A percentile compares a stretch with the other conserved stretches of the same genome.
Evolutionary conservation across 2,888 invertebrate genomes (phyloP).

Genomic region (Sialis lutaria): DNA sequence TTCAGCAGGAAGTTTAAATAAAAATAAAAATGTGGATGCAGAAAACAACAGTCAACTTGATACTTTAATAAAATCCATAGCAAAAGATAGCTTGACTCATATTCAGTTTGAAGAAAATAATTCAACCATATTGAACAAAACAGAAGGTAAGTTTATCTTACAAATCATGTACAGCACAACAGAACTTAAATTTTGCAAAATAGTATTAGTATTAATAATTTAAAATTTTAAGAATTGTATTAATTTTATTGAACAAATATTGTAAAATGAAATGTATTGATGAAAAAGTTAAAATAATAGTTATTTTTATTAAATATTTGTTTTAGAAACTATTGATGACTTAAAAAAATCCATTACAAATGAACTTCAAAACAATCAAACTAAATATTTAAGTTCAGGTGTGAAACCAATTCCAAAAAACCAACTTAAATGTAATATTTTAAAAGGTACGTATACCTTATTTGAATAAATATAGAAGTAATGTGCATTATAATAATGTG

Average conservation of each 20-base stretch:
- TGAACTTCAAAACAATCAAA: slow-evolving; percentile 53
- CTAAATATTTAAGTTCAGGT: slow-evolving; percentile 43
- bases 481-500: slow-evolving; percentile 8
- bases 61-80: slow-evolving; percentile 57
- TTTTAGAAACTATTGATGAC: neutral
- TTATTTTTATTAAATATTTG: neutral
- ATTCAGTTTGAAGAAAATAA: slow-evolving; percentile 37
- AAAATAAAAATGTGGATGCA: neutral
- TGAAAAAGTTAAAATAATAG: neutral
- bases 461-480: slow-evolving; percentile 20
- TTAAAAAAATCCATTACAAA: slow-evolving; percentile 10
- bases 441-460: slow-evolving; percentile 50
- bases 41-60: slow-evolving; percentile 41
- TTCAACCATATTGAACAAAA: slow-evolving; percentile 31
- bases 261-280: neutral
- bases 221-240: no score
- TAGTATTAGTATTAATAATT: no score
- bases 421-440: slow-evolving; percentile 85
- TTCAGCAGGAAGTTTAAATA: neutral
- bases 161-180: slow-evolving; percentile 25
- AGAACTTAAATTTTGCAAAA: slow-evolving; percentile 10
- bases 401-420: slow-evolving; percentile 67
- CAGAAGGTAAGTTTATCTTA: slow-evolving; percentile 26
- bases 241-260: no score
- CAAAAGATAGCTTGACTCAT: slow-evolving; percentile 44